Evolutionary conservation across 2,888 invertebrate species (phyloP), one percentile per base, ranked within the genome.

Genomic region (Drosophila aldrichi): DNA sequence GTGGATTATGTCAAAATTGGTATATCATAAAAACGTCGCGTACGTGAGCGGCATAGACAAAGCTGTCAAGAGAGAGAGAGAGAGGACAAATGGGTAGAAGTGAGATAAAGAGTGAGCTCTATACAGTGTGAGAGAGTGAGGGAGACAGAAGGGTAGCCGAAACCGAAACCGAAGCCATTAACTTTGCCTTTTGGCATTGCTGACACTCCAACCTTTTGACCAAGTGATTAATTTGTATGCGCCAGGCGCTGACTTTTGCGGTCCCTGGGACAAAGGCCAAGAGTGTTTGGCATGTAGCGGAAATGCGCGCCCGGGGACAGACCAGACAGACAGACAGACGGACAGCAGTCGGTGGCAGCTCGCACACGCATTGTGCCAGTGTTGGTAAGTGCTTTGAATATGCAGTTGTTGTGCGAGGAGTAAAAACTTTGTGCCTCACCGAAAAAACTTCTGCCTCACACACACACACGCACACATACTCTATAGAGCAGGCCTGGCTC

Each of bases 1-100:
- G 85, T 88, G 91, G 91, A 90, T 90, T 90, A 90, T 90, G 89
- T 88, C 88, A 89, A 87, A 90, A 91, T 90, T 89, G 90, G 91
- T 91, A 91, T 91, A 91, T 91, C 90, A 91, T 90, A 91, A 89
- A 90, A 89, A 90, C 90, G 91, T 89, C 82, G 86, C 74, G 85
- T 90, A 91, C 90, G 90, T 91, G 90, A 86, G 79, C 40, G 16
- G 81, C 64, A 82, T 81, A 36, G 29, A 54, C 59, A 75, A 83
- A 65, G 60, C 56, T 64, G 75, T 58, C 51, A 56, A 25, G n/a
- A 43, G 51, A 9, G 34, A 2, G 25, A 36, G 32, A 32, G 32
- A 10, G 32, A 32, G 32, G 10, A 0, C 10, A 34, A 14, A 36
- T 10, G 29, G 18, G 12, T n/a, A n/a, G n/a, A 41, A 22, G 16